These are phyloP conservation scores for Rhipidura dahli DNA, from an alignment of 2,113 vertebrate species.

Conservation along the genomic window DNA sequence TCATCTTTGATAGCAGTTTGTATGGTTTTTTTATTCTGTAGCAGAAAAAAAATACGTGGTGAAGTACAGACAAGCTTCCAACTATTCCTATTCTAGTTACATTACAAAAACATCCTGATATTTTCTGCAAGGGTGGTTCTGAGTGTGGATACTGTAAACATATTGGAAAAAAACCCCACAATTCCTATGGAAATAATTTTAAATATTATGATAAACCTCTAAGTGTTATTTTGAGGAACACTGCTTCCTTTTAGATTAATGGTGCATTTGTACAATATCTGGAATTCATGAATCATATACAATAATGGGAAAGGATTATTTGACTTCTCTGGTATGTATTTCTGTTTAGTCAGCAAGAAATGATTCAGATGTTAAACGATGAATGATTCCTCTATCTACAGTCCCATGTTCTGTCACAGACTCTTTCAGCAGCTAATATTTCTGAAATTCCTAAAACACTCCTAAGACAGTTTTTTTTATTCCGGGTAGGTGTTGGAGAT, in stretches of 20 bases:
- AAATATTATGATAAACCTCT: neutral
- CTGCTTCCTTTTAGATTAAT: neutral
- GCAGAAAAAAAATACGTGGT: neutral
- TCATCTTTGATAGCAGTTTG: neutral
- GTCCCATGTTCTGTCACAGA: neutral
- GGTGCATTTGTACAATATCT: neutral
- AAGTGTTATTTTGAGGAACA: neutral
- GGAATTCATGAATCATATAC: neutral
- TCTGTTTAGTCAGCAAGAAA: constrained; percentile 19
- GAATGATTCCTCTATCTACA: neutral
- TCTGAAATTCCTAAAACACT: neutral
- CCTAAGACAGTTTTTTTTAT: neutral
- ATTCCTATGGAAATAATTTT: neutral
- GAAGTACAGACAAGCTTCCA: neutral
- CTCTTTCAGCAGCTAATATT: neutral
- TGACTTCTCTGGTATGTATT: neutral
- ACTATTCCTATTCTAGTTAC: neutral
- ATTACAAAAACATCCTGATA: neutral
- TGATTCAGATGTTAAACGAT: neutral
- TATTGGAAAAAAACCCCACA: neutral
- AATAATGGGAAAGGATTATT: neutral
- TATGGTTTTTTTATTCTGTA: neutral
- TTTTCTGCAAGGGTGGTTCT: neutral
- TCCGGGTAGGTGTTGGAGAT: neutral
- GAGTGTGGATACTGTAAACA: neutral